These are phyloP conservation scores for Pangasianodon gigas DNA, from an alignment of 2,113 vertebrate species.

Conservation along the genomic window DNA sequence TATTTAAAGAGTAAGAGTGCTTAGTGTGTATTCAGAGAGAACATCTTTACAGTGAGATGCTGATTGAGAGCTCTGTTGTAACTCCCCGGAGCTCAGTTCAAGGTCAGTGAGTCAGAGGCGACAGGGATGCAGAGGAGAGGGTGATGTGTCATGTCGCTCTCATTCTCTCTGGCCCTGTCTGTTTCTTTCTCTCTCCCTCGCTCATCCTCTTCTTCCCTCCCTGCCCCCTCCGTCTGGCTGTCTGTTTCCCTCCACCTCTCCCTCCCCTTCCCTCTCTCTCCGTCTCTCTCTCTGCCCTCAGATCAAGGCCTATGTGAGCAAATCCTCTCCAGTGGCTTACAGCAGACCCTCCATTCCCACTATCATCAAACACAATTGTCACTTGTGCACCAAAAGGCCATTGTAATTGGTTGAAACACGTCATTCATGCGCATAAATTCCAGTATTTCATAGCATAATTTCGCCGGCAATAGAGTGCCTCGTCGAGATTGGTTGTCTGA, in stretches of 20 bases:
- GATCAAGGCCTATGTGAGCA: constrained; percentile 51
- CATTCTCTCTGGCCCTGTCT: constrained; percentile 55
- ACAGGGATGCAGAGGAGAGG: constrained; percentile 65
- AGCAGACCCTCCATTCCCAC: constrained; percentile 42
- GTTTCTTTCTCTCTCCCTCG: constrained; percentile 14
- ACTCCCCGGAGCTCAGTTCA: constrained; percentile 63
- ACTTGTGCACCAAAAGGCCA: constrained; percentile 52
- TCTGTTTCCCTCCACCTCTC: constrained; percentile 33
- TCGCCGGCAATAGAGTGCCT: constrained; percentile 20
- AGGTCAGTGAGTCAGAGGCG: constrained; percentile 75
- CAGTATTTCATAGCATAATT: constrained; percentile 47
- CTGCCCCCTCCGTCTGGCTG: constrained; percentile 9
- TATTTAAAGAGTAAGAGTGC: constrained; percentile 18
- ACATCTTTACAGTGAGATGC: constrained; percentile 32
- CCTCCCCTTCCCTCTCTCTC: constrained; percentile 5
- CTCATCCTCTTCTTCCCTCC: constrained; percentile 25
- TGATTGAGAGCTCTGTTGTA: constrained; percentile 62
- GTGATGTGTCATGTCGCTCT: constrained; percentile 70
- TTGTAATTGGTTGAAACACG: constrained; percentile 53
- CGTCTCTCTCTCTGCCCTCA: constrained; percentile 34
- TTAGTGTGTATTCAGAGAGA: constrained; percentile 18
- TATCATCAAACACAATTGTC: constrained; percentile 52
- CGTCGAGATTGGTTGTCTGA: constrained; percentile 33
- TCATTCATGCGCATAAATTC: constrained; percentile 55
- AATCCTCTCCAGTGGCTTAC: constrained; percentile 50